These are phyloP conservation scores for Ariolimax columbianus DNA, from an alignment of 2,888 invertebrate species.

Conservation along the genomic window DNA sequence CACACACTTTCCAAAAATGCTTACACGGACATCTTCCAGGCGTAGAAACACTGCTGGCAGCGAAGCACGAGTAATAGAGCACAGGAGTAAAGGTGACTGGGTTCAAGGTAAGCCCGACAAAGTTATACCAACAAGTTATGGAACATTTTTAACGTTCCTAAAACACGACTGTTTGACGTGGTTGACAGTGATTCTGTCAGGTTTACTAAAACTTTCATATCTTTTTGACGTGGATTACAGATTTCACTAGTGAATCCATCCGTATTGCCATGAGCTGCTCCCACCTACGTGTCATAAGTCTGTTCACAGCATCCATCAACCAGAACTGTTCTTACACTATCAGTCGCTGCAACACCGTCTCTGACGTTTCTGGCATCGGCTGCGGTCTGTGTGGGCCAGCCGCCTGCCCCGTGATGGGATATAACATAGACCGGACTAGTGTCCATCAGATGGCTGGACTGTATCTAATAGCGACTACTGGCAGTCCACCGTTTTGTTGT, in stretches of 20 bases:
- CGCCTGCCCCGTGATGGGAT: slow-evolving; percentile 35
- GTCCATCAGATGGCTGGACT: neutral
- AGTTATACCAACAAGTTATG: no score
- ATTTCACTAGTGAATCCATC: neutral
- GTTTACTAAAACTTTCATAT: neutral
- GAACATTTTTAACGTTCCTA: no score
- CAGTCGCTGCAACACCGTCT: neutral
- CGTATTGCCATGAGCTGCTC: slow-evolving; percentile 23
- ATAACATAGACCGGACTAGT: slow-evolving; percentile 8
- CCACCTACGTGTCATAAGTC: slow-evolving; percentile 35
- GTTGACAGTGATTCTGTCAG: neutral
- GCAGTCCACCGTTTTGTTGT: slow-evolving; percentile 2
- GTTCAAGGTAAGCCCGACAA: no score
- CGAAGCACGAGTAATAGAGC: no score
- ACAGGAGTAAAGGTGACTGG: no score
- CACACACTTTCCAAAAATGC: no score
- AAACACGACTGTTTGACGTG: no score
- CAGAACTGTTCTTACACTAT: slow-evolving; percentile 23
- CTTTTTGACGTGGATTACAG: neutral
- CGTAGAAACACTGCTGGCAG: no score
- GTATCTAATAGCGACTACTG: neutral
- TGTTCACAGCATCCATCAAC: slow-evolving; percentile 44
- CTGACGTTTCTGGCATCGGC: neutral
- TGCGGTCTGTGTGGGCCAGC: slow-evolving; percentile 1
- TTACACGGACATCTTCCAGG: no score